These are phyloP conservation scores for Drymonia ruficornis DNA, from an alignment of 2,888 invertebrate species.

Conservation along the genomic window DNA sequence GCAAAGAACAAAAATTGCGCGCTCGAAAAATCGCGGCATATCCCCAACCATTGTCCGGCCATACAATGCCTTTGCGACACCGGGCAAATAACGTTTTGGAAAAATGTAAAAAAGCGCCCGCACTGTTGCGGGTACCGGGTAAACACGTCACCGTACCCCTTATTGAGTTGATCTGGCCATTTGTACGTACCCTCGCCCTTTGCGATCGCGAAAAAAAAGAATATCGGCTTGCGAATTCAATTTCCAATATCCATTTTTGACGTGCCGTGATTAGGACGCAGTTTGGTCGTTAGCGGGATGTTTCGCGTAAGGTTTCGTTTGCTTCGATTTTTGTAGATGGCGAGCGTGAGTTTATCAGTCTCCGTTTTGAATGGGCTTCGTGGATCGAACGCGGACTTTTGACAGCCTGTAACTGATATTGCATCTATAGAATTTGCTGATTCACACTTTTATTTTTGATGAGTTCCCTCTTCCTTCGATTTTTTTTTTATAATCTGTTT, in stretches of 20 bases:
- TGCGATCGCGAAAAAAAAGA: conserved; percentile 66
- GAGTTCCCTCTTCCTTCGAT: too few species aligned
- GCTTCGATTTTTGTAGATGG: conserved; percentile 58
- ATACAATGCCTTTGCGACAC: conserved; percentile 83
- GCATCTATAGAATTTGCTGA: background rate
- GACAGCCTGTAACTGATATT: conserved; percentile 14
- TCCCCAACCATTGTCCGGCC: conserved; percentile 71
- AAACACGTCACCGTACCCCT: conserved; percentile 80
- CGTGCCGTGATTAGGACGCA: conserved; percentile 83
- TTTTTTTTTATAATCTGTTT: too few species aligned
- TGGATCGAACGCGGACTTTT: conserved; percentile 16
- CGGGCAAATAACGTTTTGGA: conserved; percentile 79
- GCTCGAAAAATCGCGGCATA: conserved; percentile 58
- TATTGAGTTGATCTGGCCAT: conserved; percentile 84
- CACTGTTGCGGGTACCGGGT: conserved; percentile 79
- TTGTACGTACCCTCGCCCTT: conserved; percentile 77
- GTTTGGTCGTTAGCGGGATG: conserved; percentile 77
- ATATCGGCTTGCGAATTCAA: conserved; percentile 73
- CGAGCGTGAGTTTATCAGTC: conserved; percentile 44
- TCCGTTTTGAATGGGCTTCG: conserved; percentile 23
- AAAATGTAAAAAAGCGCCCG: conserved; percentile 78
- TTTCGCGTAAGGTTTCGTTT: conserved; percentile 52
- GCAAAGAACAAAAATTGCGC: conserved; percentile 49
- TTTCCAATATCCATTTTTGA: conserved; percentile 84
- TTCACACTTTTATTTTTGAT: too few species aligned